These are phyloP conservation scores for Brachyistius frenatus DNA, from an alignment of 2,113 vertebrate species.

Conservation along the genomic window DNA sequence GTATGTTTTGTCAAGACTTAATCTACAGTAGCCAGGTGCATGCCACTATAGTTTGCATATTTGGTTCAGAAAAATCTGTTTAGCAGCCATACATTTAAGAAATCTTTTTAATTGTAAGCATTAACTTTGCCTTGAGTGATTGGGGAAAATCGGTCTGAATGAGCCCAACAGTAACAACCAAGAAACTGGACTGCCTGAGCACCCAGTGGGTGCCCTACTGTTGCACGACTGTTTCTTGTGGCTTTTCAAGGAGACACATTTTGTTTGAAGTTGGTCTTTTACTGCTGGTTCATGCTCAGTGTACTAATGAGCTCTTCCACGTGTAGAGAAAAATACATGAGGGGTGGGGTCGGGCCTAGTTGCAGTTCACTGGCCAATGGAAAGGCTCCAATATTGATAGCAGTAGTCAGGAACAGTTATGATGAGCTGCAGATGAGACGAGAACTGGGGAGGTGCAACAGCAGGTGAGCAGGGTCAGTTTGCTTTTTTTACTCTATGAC, in stretches of 20 bases:
- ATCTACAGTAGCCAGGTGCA: neutral
- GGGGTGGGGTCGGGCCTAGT: constrained; percentile 45
- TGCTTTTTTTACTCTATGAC: neutral
- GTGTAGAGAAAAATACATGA: constrained; percentile 25
- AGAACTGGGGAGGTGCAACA: constrained; percentile 39
- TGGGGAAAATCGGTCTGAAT: too few species aligned
- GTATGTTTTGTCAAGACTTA: constrained; percentile 68
- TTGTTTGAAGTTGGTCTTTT: constrained; percentile 69
- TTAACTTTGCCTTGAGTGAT: neutral
- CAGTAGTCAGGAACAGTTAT: constrained; percentile 64
- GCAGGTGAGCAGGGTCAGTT: constrained; percentile 53
- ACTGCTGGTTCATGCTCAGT: constrained; percentile 36
- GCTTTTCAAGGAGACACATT: constrained; percentile 58
- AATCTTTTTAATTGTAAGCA: neutral
- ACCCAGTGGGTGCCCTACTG: constrained; percentile 26
- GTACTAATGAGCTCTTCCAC: constrained; percentile 59
- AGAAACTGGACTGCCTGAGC: constrained; percentile 9
- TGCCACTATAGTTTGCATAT: constrained; percentile 11
- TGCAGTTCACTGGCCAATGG: constrained; percentile 56
- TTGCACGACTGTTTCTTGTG: constrained; percentile 5
- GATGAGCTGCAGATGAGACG: constrained; percentile 39
- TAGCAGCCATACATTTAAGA: neutral
- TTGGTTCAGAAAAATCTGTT: neutral
- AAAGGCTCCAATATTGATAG: constrained; percentile 17
- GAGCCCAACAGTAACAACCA: neutral